A percentile compares a stretch with the other conserved stretches of the same genome.
Conservation (phyloP, 2,888 invertebrate genomes). For the Patella depressa region DNA sequence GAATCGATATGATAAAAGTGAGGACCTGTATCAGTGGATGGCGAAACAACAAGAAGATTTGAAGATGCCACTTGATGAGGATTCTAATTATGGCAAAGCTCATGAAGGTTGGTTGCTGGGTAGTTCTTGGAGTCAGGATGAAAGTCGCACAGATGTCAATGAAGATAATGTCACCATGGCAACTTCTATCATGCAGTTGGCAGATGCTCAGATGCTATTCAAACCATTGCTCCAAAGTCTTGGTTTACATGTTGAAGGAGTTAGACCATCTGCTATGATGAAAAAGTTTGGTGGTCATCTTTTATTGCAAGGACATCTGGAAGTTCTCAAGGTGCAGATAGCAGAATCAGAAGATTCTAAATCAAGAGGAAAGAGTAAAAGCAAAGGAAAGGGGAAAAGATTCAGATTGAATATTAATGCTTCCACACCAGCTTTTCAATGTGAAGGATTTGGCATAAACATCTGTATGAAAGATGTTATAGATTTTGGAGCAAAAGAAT, state of each 20-base stretch:
- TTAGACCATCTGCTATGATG: conserved; percentile 77
- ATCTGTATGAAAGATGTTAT: conserved; percentile 91
- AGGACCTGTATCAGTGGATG: conserved; percentile 94
- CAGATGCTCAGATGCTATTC: conserved; percentile 84
- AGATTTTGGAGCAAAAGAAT: conserved; percentile 77
- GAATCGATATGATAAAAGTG: conserved; percentile 73
- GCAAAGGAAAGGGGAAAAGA: conserved; percentile 46
- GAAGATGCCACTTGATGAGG: conserved; percentile 33
- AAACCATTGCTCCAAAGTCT: conserved; percentile 90
- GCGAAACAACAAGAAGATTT: conserved; percentile 84
- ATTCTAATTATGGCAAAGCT: conserved; percentile 33
- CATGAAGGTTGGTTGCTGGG: conserved; percentile 57
- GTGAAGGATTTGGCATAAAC: conserved; percentile 91
- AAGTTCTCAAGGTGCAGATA: conserved; percentile 91
- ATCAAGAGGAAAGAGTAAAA: conserved; percentile 43
- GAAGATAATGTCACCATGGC: conserved; percentile 62
- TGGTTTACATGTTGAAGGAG: conserved; percentile 81
- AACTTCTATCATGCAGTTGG: conserved; percentile 74
- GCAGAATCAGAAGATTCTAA: conserved; percentile 84
- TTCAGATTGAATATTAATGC: conserved; percentile 22
- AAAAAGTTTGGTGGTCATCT: conserved; percentile 89
- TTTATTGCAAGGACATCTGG: conserved; percentile 79
- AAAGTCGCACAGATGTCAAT: conserved; percentile 57
- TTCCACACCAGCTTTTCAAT: conserved; percentile 87
- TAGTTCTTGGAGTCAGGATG: conserved; percentile 67